Evolutionary conservation across 2,797 vertebrate species (phyloP), one percentile per base, ranked within the genome.

Genomic region (Phoeniculus purpureus): DNA sequence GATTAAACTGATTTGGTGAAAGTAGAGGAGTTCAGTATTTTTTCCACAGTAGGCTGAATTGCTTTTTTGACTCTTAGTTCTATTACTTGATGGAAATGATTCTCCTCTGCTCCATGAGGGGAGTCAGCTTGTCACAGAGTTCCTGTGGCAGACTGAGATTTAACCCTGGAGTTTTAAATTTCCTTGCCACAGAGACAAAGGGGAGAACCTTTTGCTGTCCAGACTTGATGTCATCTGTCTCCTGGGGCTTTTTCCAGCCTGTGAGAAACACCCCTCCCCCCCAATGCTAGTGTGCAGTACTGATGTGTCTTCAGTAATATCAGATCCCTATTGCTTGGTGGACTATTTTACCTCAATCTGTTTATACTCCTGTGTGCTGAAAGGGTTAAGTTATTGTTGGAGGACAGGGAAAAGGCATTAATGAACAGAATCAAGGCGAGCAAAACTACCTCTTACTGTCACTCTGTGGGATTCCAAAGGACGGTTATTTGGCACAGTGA

Each of bases 241-340:
- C 16, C 20, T 15, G 7, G 21, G 25, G 22, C 25, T 29, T 85
- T 34, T 51, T 77, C 26, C 34, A 72, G 16, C 23, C 29, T 25
- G 4, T 4, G 15, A 20, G 5, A 51, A n/a, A 40, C 7, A 56
- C 1, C 8, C 11, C 6, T 4, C 4, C 2, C 6, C 4, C 4
- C 2, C 8, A 31, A 52, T 40, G 11, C n/a, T 80, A 12, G 8
- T 60, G 32, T 54, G 20, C 0, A 0, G 6, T 50, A 10, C 8
- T 54, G 29, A 3, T 66, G 37, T 72, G 27, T 37, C n/a, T 74
- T 73, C 51, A 20, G 2, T 55, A 81, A 34, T 29, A 47, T 67
- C 60, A 71, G 47, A 19, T 6, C 51, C 62, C 20, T 50, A 21
- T 4, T 55, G 23, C 19, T 85, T 67, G 26, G 20, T 85, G 58